Evolutionary conservation across 1,140 invertebrate genomes (phyloP), one percentile per base, ranked within the genome.

Genomic region (Tribolium madens): DNA sequence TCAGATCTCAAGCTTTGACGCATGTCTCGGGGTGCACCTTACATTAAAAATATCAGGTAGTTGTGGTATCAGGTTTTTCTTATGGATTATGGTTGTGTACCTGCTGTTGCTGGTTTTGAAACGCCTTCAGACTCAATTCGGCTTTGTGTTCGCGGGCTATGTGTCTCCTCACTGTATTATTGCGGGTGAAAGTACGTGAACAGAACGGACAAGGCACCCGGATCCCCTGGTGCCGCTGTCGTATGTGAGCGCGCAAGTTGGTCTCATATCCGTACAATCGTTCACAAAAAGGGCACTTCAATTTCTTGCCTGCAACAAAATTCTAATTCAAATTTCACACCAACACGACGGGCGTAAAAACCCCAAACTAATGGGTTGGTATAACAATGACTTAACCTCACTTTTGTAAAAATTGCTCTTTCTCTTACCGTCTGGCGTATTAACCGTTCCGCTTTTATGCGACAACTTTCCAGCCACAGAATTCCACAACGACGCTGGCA

Each of bases 241-340:
- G 88, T 84, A 97, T 96, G 86, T 97, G 95, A 48, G 95, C 95
- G 47, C 95, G 91, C 82, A 97, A 87, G 85, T 97, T 97, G 84
- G 95, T 97, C 88, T 97, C 95, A 86, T 97, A 96, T 42, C 95
- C 94, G 86, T 97, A 97, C n/a, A 96, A 88, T 82, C 95, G 90
- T 86, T 96, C 95, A 88, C 95, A 97, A 85, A 94, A 96, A 82
- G 95, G 93, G 87, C 95, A 97, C 87, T 96, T 95, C 76, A 97
- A 87, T 87, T 96, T 96, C 87, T 95, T 96, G 80, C 94, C 94
- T 95, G 87, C 0, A 87, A 87, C 75, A 21, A 21, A 4, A 21
- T 21, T 21, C 18, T 21, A 21, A 21, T 2, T 21, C 18, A 1
- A 21, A 21, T 21, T 4, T 21, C 18, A 21, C 18, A 21, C 18